Evolutionary conservation across 2,888 invertebrate species (phyloP).

Genomic region (Iphiclides podalirius): DNA sequence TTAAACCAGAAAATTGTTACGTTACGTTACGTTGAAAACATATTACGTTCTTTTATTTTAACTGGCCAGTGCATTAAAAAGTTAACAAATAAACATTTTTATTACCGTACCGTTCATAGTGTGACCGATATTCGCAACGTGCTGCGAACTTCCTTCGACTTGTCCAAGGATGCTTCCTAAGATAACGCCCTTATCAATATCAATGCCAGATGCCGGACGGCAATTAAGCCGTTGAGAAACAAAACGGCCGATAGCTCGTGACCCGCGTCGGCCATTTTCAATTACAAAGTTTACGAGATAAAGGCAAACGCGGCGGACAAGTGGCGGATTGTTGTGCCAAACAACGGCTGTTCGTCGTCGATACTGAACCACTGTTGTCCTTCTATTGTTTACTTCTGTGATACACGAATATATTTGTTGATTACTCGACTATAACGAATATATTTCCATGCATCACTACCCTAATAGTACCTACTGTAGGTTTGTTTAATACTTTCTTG

Average conservation of each 20-base stretch:
- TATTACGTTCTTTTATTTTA: no score
- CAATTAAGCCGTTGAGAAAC: slow-evolving; percentile 7
- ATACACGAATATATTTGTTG: neutral
- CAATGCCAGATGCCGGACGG: no score
- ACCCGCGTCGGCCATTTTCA: slow-evolving; percentile 15
- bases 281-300: slow-evolving; percentile 16
- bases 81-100: no score
- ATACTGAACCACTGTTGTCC: neutral
- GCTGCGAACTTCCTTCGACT: no score
- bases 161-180: no score
- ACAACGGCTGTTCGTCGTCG: neutral
- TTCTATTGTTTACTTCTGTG: neutral
- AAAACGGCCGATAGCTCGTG: slow-evolving; percentile 7
- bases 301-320: slow-evolving; percentile 5
- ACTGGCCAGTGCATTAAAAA: no score
- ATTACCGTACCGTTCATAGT: no score
- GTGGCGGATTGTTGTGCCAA: slow-evolving; percentile 5
- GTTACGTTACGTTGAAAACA: no score
- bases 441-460: neutral
- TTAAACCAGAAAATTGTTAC: no score
- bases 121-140: no score
- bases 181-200: no score
- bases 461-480: neutral
- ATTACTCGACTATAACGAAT: neutral
- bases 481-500: neutral